Conservation (phyloP, 2,888 invertebrate genomes). For the Spodoptera littoralis region DNA sequence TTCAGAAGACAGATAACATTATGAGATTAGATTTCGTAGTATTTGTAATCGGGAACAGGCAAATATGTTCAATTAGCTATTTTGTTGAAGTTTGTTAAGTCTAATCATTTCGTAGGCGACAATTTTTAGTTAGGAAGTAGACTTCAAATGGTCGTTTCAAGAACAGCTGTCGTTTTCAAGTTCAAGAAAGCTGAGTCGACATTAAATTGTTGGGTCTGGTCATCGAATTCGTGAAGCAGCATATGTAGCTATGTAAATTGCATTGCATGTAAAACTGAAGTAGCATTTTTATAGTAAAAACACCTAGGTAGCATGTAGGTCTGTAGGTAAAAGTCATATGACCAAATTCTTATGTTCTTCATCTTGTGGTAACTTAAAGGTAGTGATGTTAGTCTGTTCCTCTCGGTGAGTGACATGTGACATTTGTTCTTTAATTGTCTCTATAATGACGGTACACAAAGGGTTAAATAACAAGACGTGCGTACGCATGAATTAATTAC, state of each 20-base stretch:
- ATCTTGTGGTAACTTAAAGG: too few relatives aligned
- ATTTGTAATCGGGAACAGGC: constrained; percentile 14
- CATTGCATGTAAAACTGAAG: too few relatives aligned
- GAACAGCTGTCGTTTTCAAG: constrained; percentile 69
- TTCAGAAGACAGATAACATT: background rate
- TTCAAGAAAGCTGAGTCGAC: constrained; percentile 64
- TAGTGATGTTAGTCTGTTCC: too few relatives aligned
- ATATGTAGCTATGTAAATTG: constrained; percentile 45
- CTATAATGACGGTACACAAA: too few relatives aligned
- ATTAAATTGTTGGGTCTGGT: constrained; percentile 54
- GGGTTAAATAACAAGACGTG: too few relatives aligned
- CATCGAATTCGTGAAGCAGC: constrained; percentile 65
- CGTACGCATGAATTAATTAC: too few relatives aligned
- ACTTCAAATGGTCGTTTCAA: constrained; percentile 67
- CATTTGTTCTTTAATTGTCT: too few relatives aligned
- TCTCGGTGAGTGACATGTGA: too few relatives aligned
- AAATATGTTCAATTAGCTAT: constrained; percentile 17
- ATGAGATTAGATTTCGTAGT: constrained; percentile 18
- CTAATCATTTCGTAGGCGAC: constrained; percentile 57
- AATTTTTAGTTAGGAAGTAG: constrained; percentile 63
- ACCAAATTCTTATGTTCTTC: too few relatives aligned
- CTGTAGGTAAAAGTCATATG: too few relatives aligned
- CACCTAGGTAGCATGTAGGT: too few relatives aligned
- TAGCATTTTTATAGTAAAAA: too few relatives aligned
- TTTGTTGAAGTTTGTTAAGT: constrained; percentile 12